These are phyloP conservation scores for Phylloscopus collybita DNA, from an alignment of 2,797 vertebrate genomes.

Conservation along the genomic window DNA sequence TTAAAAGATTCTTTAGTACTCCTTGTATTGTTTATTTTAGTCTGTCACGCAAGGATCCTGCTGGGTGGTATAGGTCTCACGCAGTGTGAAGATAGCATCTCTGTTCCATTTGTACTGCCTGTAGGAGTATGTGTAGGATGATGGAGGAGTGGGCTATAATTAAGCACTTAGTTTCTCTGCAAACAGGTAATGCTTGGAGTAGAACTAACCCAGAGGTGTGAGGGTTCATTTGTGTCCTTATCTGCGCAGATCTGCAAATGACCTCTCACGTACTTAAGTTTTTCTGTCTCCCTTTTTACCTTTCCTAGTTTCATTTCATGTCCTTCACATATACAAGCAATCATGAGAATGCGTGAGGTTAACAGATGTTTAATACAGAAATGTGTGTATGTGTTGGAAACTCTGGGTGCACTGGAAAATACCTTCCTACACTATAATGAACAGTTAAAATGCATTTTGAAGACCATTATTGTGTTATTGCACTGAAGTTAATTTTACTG, in stretches of 20 bases:
- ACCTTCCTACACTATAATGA: not conserved
- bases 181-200: not conserved
- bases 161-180: not conserved
- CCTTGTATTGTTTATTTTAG: not conserved
- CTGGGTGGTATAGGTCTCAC: not conserved
- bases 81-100: not conserved
- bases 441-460: not conserved
- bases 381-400: accelerated
- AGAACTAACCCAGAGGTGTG: not conserved
- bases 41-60: not conserved
- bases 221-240: not conserved
- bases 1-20: not conserved
- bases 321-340: accelerated
- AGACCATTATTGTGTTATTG: not conserved
- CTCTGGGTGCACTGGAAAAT: not conserved
- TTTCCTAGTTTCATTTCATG: not conserved
- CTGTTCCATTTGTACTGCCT: not conserved
- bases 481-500: not conserved
- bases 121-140: accelerated
- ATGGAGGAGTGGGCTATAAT: not conserved
- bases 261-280: not conserved
- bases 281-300: not conserved
- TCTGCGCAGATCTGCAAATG: accelerated
- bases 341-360: not conserved
- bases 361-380: not conserved